Evolutionary conservation across 2,113 vertebrate species (phyloP).

Genomic region (Synodontis membranacea): DNA sequence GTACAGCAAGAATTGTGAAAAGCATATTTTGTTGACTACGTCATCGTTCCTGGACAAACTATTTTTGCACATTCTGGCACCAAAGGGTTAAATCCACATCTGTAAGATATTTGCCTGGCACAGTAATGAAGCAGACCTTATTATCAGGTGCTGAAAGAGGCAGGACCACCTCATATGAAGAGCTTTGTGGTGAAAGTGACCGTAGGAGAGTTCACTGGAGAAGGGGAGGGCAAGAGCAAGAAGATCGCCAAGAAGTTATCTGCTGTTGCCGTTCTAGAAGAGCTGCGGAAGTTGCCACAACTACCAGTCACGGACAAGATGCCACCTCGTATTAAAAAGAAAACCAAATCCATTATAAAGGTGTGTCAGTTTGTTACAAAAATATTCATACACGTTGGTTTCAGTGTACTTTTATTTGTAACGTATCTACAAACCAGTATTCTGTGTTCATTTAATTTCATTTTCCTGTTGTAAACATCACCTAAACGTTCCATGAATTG

Average conservation of each 20-base stretch:
- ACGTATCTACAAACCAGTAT: not conserved
- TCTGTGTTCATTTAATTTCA: not conserved
- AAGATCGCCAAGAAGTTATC: constrained; percentile 98
- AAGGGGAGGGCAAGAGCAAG: constrained; percentile 98
- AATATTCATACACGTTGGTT: not conserved
- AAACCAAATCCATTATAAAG: constrained; percentile 96
- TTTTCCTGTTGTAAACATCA: not conserved
- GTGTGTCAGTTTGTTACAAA: constrained; percentile 62
- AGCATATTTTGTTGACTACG: too few relatives aligned
- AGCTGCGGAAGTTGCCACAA: constrained; percentile 87
- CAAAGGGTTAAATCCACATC: not conserved
- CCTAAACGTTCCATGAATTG: not conserved
- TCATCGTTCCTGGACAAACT: too few relatives aligned
- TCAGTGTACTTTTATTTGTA: not conserved
- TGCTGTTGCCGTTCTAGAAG: constrained; percentile 86
- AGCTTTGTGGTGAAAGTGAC: constrained; percentile 89
- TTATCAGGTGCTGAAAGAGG: constrained; percentile 91
- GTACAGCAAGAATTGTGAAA: too few relatives aligned
- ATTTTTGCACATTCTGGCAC: too few relatives aligned
- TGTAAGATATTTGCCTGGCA: not conserved
- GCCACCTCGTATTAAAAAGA: constrained; percentile 97
- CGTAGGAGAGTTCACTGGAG: constrained; percentile 89
- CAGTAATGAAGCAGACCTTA: not conserved
- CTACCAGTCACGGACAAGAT: constrained; percentile 87
- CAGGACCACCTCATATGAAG: constrained; percentile 97